Base-by-base conservation (phyloP, 2,113 vertebrate species). In the Mesitornis unicolor region DNA sequence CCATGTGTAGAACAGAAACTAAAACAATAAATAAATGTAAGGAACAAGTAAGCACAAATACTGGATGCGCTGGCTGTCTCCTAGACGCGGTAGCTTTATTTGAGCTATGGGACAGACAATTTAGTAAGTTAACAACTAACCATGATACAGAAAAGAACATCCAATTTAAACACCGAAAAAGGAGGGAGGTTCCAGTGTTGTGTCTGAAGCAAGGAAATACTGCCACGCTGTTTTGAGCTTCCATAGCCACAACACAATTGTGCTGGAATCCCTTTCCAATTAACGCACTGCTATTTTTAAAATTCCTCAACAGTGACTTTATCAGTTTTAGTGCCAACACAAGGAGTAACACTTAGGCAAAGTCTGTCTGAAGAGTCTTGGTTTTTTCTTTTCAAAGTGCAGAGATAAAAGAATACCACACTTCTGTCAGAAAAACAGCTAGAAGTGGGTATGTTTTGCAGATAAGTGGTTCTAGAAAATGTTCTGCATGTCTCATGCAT, bases 401-500 rank as follows among this genome's bases (percentile, higher is more conserved):
- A 56, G 35, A 76, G 17, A 80, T 33, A 61, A 82, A 65, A 69
- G 10, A 4, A 16, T 56, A 83, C 71, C 25, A 43, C 24, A 9
- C 11, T 65, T 84, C 10, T 77, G 36, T 15, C 36, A 87, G 36
- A 65, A 86, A 54, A 48, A 36, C 17, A 69, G 10, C 45, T 61
- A 74, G 20, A 84, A 77, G 28, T 77, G 28, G 9, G 0, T 88
- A 40, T 35, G 31, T 70, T 65, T 21, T 67, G 22, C 54, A 70
- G 10, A 16, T 57, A 70, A 84, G 16, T 7, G 3, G 6, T 56
- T 69, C 64, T 69, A 40, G 29, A 89, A 84, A 61, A 42, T 4
- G 2, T 74, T 71, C 20, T 24, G 28, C 1, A n/a, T 16, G 0
- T 73, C 45, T 74, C 24, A n/a, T 4, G 2, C 24, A 33, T 33